Conservation (phyloP, 2,113 vertebrate species). For the Hassar affinis region DNA sequence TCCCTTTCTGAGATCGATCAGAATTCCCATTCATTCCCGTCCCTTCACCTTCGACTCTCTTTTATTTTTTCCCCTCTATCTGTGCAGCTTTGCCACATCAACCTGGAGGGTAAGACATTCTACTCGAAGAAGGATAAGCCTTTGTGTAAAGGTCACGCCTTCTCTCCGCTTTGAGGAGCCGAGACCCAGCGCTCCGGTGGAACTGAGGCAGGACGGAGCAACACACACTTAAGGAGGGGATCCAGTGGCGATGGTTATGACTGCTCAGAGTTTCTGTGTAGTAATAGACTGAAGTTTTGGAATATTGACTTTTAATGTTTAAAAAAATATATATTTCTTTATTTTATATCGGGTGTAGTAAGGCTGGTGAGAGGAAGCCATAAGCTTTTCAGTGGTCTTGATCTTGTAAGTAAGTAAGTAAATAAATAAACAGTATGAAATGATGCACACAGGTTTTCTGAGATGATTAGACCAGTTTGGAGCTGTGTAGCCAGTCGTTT, state of each 20-base stretch:
- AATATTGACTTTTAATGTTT: not conserved
- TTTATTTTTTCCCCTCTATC: constrained; percentile 26
- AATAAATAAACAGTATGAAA: not conserved
- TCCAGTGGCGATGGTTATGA: constrained; percentile 5
- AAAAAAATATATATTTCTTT: not conserved
- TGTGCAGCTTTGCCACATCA: constrained; percentile 92
- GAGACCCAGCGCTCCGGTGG: not conserved
- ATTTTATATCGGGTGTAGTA: not conserved
- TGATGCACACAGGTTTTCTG: not conserved
- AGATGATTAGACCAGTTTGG: not conserved
- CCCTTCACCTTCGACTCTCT: constrained; percentile 42
- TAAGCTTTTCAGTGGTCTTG: not conserved
- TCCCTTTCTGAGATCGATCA: constrained; percentile 17
- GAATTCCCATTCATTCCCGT: constrained; percentile 6
- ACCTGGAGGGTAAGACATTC: constrained; percentile 99
- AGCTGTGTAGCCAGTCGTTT: not conserved
- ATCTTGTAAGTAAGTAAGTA: not conserved
- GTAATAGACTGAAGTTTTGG: not conserved
- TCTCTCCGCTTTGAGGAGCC: constrained; percentile 85
- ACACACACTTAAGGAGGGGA: constrained; percentile 13
- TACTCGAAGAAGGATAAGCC: constrained; percentile 99
- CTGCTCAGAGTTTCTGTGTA: not conserved
- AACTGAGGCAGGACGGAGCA: constrained; percentile 6
- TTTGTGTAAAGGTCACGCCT: constrained; percentile 97
- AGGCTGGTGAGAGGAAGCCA: not conserved